Evolutionary conservation across 1,140 invertebrate species (phyloP).

Genomic region (Aphelenchoides avenae): DNA sequence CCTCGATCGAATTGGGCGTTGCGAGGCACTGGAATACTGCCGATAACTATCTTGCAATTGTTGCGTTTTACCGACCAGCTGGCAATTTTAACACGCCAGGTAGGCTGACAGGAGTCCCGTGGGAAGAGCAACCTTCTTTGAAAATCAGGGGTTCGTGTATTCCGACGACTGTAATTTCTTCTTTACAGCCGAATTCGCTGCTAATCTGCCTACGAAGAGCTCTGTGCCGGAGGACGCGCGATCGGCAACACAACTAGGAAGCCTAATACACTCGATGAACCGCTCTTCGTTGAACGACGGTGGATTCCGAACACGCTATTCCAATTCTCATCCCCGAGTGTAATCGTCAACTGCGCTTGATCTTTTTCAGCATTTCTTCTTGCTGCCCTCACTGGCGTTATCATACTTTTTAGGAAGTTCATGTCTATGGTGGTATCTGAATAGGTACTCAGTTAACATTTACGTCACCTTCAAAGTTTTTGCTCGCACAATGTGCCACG

Average conservation of each 20-base stretch:
- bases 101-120: constrained; percentile 15
- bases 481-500: too few relatives aligned
- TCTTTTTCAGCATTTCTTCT: too few relatives aligned
- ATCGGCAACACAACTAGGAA: constrained; percentile 23
- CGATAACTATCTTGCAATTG: constrained; percentile 55
- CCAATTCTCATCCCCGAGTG: too few relatives aligned
- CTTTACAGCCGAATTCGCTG: constrained; percentile 52
- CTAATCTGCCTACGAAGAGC: constrained; percentile 46
- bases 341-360: too few relatives aligned
- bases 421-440: too few relatives aligned
- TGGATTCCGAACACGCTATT: constrained; percentile 21
- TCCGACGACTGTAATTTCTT: constrained; percentile 11
- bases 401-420: too few relatives aligned
- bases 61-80: constrained; percentile 55
- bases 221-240: constrained; percentile 37
- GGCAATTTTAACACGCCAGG: constrained; percentile 56
- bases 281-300: constrained; percentile 31
- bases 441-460: too few relatives aligned
- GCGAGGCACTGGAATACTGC: constrained; percentile 63
- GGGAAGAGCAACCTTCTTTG: background rate
- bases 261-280: constrained; percentile 35
- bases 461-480: too few relatives aligned
- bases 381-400: too few relatives aligned
- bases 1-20: constrained; percentile 73
- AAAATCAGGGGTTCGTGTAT: background rate